phyloP scores from a whole-genome alignment of 2,797 vertebrate genomes.

The Lemur catta region DNA sequence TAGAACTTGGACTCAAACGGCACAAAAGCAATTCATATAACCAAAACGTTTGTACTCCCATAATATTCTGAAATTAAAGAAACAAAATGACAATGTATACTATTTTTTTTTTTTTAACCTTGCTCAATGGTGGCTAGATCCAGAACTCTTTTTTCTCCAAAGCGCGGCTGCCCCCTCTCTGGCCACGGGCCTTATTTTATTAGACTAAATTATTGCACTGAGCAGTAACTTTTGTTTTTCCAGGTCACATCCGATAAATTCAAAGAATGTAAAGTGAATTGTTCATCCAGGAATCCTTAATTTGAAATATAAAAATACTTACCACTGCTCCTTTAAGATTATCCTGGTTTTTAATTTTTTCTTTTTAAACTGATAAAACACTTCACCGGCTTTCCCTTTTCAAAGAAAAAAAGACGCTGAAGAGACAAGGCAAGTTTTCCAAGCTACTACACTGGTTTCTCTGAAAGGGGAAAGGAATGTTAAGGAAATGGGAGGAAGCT shows the following conservation, averaged over 20 bases:
- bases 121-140: neutral
- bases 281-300: constrained; percentile 35
- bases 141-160: neutral
- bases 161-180: neutral
- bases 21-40: too few species aligned
- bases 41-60: too few species aligned
- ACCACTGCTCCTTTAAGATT: neutral
- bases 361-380: neutral
- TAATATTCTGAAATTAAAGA: too few species aligned
- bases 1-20: too few species aligned
- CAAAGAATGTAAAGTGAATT: neutral
- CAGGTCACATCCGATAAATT: neutral
- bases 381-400: constrained; percentile 17
- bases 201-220: neutral
- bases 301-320: neutral
- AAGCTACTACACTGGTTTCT: neutral
- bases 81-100: neutral
- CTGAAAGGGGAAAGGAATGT: constrained; percentile 31
- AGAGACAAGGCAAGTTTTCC: neutral
- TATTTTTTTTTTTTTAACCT: neutral
- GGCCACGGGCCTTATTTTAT: neutral
- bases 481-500: neutral
- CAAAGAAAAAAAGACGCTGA: neutral
- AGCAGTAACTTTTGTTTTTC: neutral
- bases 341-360: neutral